Evolutionary conservation across 2,888 invertebrate genomes (phyloP).

Genomic region (Drosophila pseudotakahashii): DNA sequence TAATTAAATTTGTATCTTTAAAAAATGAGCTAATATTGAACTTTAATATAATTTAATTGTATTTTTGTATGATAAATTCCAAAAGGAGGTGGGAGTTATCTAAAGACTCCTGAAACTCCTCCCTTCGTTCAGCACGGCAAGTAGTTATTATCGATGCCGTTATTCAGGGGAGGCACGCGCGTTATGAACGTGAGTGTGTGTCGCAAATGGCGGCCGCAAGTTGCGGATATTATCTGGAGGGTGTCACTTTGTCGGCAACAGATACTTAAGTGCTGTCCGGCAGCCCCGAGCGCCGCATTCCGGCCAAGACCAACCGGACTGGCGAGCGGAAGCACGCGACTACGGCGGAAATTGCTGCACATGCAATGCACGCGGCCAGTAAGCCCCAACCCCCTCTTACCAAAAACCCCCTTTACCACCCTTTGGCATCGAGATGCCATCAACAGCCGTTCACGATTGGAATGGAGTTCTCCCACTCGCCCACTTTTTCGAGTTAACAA

Average conservation of each 20-base stretch:
- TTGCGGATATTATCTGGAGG: conserved; percentile 67
- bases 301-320: conserved; percentile 27
- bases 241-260: conserved; percentile 57
- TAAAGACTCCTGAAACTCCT: too few species aligned
- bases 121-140: not conserved
- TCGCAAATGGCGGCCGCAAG: conserved; percentile 46
- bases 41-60: too few species aligned
- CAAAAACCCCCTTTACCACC: not conserved
- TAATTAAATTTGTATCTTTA: too few species aligned
- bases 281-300: conserved; percentile 25
- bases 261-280: conserved; percentile 70
- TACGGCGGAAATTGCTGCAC: conserved; percentile 69
- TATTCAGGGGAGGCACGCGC: conserved; percentile 12
- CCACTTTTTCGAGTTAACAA: conserved; percentile 50
- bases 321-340: conserved; percentile 73
- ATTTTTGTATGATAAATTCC: not conserved
- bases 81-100: not conserved
- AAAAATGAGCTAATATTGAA: too few species aligned
- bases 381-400: not conserved
- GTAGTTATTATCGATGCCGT: conserved; percentile 32
- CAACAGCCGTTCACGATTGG: conserved; percentile 22
- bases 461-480: conserved; percentile 24
- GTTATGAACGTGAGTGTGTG: conserved; percentile 15
- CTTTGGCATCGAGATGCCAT: conserved; percentile 27
- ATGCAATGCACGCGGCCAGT: conserved; percentile 66